Base-by-base conservation (phyloP, 2,113 vertebrate genomes). In the Bettongia penicillata region DNA sequence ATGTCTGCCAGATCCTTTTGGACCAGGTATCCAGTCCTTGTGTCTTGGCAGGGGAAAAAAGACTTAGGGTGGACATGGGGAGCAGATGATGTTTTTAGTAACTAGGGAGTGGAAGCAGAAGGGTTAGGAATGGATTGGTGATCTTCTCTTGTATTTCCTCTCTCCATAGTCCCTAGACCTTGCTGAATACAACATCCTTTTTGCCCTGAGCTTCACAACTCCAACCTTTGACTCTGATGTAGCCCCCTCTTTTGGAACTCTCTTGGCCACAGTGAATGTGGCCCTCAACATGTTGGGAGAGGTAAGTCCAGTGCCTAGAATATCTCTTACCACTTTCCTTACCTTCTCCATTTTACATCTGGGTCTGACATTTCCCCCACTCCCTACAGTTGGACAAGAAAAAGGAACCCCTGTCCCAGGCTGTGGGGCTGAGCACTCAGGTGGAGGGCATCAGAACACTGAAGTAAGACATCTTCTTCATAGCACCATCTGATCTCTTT, bases 1-100 rank as follows among this genome's bases (percentile, higher is more conserved):
- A 99, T 49, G 99, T 99, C 98, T 99, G 99, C 98, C 99, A 99
- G 98, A 99, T 99, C 52, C 99, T 99, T 61, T 98, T 99, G 19
- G 99, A 99, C 94, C 99, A 99, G 99, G 99, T 99, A 96, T 77
- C 49, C 0, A 0, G 68, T 50, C 8, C 48, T 49, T 31, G 3
- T 0, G 3, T 43, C 24, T 77, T 50, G 0, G 12, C 0, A 0
- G 48, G 7, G 7, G 68, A 84, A 5, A 43, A 84, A 77, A 84
- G n/a, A 43, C 19, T 23, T 1, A 1, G 57, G 43, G 22, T 48
- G 48, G 90, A 25, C 25, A 7, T 14, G 48, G 90, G 10, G 22
- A 26, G 43, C 31, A 26, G n/a, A 26, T 43, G 16, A 31, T 68
- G 31, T 68, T 31, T 37, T 68, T 68, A 26, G 25, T 57, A 12